Percentiles rank a stretch among this genome's conserved stretches.
Conservation (phyloP, 2,888 invertebrate species). For the Phrixothrix hirtus region DNA sequence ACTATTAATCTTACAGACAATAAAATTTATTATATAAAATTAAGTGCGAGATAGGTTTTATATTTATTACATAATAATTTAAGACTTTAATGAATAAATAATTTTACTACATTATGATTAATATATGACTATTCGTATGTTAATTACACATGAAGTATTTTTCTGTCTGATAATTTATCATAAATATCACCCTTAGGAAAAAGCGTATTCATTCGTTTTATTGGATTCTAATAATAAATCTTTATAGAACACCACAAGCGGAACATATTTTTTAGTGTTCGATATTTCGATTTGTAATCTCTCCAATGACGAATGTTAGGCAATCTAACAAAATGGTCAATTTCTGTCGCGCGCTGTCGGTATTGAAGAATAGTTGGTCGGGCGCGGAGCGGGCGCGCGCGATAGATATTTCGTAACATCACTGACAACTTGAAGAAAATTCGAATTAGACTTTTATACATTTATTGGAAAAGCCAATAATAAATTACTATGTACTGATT, state of each 20-base stretch:
- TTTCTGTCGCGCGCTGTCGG: constrained; percentile 30
- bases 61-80: too few species aligned
- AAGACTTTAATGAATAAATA: too few species aligned
- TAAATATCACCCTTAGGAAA: constrained; percentile 3
- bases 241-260: constrained; percentile 23
- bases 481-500: constrained; percentile 11
- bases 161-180: too few species aligned
- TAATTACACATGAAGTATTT: too few species aligned
- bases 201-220: constrained; percentile 21
- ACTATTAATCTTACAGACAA: not conserved
- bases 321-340: constrained; percentile 35
- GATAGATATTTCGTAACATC: constrained; percentile 22
- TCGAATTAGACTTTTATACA: constrained; percentile 10
- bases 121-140: too few species aligned
- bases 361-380: constrained; percentile 27
- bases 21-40: not conserved
- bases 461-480: constrained; percentile 3
- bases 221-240: constrained; percentile 25
- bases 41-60: too few species aligned
- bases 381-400: too few species aligned
- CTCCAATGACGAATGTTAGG: constrained; percentile 34
- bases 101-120: too few species aligned
- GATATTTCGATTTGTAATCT: constrained; percentile 34
- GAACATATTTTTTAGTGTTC: constrained; percentile 21
- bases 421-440: constrained; percentile 13